Evolutionary conservation across 2,888 invertebrate species (phyloP), one percentile per base, ranked within the genome.

Genomic region (Andrena flavipes): DNA sequence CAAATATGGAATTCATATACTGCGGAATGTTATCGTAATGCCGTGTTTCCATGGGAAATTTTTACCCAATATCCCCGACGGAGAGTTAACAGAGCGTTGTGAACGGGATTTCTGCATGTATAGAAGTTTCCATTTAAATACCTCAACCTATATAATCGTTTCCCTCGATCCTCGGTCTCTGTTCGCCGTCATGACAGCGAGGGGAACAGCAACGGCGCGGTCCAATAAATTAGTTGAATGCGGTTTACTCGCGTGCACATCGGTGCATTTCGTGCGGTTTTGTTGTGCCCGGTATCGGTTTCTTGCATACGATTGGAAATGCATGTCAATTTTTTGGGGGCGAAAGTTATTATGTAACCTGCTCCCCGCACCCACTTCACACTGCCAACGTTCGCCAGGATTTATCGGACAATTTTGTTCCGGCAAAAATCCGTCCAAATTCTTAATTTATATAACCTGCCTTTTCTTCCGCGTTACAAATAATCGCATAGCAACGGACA

Each of bases 201-300:
- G 63, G 56, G 62, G 48, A 77, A 60, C 20, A 13, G 42, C 42
- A 42, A 42, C 30, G 33, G 56, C 71, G 49, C 65, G 68, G 75
- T 56, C 71, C 74, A 80, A 82, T 82, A 79, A 82, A 82, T 82
- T 82, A 76, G 74, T 68, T 75, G 70, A 63, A 68, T 68, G 82
- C 74, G 82, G 71, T 80, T 75, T 68, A 71, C 29, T 82, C 75
- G 80, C 75, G 71, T 64, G 63, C 67, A 70, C 74, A 71, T 68
- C 63, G 71, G 20, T 69, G 80, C 68, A 75, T 80, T 75, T 68
- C 69, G 51, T 63, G 70, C 35, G 75, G 42, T 80, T 82, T 51
- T 26, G 54, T 63, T 68, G 71, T 26, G 29, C 1, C 42, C n/a
- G 56, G 60, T 65, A 73, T 73, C 26, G 73, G 51, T 79, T 70